Percentiles rank a stretch among this genome's conserved stretches.
These are phyloP conservation scores for Ctena decussata DNA, from an alignment of 2,888 invertebrate species.

Conservation along the genomic window DNA sequence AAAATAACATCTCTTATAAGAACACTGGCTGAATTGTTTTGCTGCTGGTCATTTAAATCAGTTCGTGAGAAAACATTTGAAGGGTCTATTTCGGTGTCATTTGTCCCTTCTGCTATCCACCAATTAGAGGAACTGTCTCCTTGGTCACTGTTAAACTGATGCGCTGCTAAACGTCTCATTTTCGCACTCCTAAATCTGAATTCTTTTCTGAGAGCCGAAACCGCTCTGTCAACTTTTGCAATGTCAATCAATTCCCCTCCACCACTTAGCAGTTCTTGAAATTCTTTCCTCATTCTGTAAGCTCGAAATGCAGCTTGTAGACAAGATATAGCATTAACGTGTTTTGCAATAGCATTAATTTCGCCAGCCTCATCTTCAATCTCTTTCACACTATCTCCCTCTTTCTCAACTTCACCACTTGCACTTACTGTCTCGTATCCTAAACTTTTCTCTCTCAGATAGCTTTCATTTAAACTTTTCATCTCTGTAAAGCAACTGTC, in stretches of 20 bases:
- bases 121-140: neutral
- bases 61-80: too few species aligned
- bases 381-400: constrained; percentile 60
- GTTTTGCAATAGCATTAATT: constrained; percentile 51
- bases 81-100: constrained; percentile 15
- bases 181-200: constrained; percentile 58
- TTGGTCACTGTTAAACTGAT: constrained; percentile 23
- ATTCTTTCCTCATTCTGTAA: constrained; percentile 54
- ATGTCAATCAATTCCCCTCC: constrained; percentile 61
- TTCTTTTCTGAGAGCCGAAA: constrained; percentile 64
- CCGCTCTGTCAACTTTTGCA: constrained; percentile 54
- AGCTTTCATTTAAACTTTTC: neutral
- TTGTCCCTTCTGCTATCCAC: constrained; percentile 34
- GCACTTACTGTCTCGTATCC: constrained; percentile 16
- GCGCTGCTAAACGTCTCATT: constrained; percentile 49
- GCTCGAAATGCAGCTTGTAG: constrained; percentile 60
- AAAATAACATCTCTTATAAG: too few species aligned
- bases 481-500: neutral
- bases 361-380: constrained; percentile 64
- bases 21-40: too few species aligned
- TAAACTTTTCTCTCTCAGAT: constrained; percentile 6
- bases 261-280: constrained; percentile 58
- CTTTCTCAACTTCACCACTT: constrained; percentile 54
- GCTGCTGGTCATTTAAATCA: too few species aligned
- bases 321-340: constrained; percentile 54